Evolutionary conservation across 2,888 invertebrate genomes (phyloP).

Genomic region (Phytoseiulus persimilis): DNA sequence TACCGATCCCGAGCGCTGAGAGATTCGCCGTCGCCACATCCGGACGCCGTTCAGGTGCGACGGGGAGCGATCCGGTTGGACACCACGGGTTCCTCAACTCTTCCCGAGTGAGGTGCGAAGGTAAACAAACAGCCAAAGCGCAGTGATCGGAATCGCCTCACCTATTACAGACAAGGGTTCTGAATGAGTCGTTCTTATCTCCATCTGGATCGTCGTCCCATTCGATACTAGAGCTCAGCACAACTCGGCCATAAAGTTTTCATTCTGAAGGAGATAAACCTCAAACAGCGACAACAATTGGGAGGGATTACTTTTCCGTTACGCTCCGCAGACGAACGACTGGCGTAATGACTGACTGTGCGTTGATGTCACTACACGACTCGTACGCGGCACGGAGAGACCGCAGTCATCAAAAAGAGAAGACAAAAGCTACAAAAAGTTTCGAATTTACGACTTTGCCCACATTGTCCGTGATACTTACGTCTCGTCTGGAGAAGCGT

Average conservation of each 20-base stretch:
- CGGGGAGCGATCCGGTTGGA: too few relatives aligned
- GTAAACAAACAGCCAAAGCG: too few relatives aligned
- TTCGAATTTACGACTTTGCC: background rate
- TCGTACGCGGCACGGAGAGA: background rate
- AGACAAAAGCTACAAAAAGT: background rate
- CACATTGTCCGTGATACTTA: background rate
- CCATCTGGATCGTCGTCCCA: background rate
- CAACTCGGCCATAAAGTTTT: background rate
- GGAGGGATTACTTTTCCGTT: background rate
- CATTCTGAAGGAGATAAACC: conserved; percentile 5
- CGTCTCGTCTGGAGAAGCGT: background rate
- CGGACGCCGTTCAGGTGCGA: too few relatives aligned
- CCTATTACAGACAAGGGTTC: background rate
- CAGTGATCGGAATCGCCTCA: background rate
- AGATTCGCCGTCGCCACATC: too few relatives aligned
- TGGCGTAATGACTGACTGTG: background rate
- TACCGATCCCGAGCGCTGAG: background rate
- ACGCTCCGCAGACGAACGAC: background rate
- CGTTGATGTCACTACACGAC: background rate
- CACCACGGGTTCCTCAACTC: too few relatives aligned
- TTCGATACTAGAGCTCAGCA: background rate
- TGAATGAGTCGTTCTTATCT: background rate
- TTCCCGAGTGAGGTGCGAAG: too few relatives aligned
- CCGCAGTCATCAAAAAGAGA: background rate
- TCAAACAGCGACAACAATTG: background rate